Conservation (phyloP, 2,113 vertebrate species). For the Chaetura pelagica region DNA sequence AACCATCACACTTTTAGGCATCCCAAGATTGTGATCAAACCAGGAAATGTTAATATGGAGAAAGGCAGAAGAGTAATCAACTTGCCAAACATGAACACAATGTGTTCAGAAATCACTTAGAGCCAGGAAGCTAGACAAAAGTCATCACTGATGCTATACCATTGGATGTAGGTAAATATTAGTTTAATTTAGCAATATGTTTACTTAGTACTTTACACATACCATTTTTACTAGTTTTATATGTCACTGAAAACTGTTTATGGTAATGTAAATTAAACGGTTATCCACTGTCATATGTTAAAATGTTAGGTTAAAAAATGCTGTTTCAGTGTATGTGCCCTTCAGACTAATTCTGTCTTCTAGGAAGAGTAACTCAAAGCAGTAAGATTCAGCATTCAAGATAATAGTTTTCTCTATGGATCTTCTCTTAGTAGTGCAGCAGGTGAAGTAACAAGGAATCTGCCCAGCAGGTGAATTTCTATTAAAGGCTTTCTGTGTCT, state of each 20-base stretch:
- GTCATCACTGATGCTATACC: rapidly evolving
- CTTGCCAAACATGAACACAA: not conserved
- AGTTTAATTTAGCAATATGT: not conserved
- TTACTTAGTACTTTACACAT: not conserved
- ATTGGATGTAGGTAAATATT: not conserved
- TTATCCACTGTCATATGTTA: not conserved
- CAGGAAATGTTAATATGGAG: not conserved
- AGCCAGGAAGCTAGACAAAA: not conserved
- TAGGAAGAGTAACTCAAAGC: not conserved
- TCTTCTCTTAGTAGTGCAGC: not conserved
- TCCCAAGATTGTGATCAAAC: not conserved
- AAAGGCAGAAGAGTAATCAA: not conserved
- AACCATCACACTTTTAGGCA: not conserved
- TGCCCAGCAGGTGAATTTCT: constrained; percentile 42
- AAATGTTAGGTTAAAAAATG: not conserved
- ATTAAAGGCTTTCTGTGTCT: not conserved
- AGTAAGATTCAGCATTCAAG: not conserved
- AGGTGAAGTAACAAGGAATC: constrained; percentile 12
- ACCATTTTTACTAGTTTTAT: not conserved
- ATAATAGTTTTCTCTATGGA: not conserved
- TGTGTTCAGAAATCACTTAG: not conserved
- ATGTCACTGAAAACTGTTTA: not conserved
- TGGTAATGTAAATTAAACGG: not conserved
- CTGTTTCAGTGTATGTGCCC: not conserved
- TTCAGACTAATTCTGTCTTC: not conserved